A percentile compares a stretch with the other conserved stretches of the same genome.
Conservation (phyloP, 2,888 invertebrate genomes). For the Anoncus sp. region DNA sequence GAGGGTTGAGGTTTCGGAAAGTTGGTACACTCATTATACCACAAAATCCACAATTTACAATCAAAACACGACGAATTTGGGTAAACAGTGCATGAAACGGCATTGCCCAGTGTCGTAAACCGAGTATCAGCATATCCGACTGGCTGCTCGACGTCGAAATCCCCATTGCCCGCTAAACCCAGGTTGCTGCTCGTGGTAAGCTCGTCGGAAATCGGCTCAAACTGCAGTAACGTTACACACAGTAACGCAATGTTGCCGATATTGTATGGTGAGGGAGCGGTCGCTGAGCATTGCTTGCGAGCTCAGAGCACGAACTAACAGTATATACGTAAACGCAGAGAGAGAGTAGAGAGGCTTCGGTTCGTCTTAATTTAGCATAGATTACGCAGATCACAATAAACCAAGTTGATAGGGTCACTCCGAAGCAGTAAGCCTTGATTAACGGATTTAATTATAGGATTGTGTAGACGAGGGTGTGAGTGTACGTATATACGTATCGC, state of each 20-base stretch:
- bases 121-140: slow-evolving; percentile 50
- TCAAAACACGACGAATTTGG: not conserved
- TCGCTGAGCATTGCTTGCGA: slow-evolving; percentile 29
- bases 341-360: slow-evolving; percentile 64
- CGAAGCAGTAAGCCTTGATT: slow-evolving; percentile 82
- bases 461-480: slow-evolving; percentile 68
- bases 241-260: slow-evolving; percentile 20
- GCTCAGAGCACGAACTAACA: slow-evolving; percentile 22
- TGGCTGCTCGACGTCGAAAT: slow-evolving; percentile 24
- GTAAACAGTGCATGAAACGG: slow-evolving; percentile 19
- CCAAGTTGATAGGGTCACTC: slow-evolving; percentile 82
- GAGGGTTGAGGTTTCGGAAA: not conserved
- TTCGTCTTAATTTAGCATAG: slow-evolving; percentile 81
- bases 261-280: slow-evolving; percentile 27
- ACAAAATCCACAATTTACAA: not conserved
- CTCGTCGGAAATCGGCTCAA: slow-evolving; percentile 50
- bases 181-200: slow-evolving; percentile 37
- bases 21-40: not conserved
- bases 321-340: slow-evolving; percentile 27
- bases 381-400: slow-evolving; percentile 83
- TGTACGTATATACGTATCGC: slow-evolving; percentile 19
- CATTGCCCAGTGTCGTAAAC: slow-evolving; percentile 35
- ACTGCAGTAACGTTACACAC: slow-evolving; percentile 9
- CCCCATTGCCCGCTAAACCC: slow-evolving; percentile 36
- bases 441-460: slow-evolving; percentile 83